phyloP scores from a whole-genome alignment of 2,797 vertebrate species.

The Argentina silus region DNA sequence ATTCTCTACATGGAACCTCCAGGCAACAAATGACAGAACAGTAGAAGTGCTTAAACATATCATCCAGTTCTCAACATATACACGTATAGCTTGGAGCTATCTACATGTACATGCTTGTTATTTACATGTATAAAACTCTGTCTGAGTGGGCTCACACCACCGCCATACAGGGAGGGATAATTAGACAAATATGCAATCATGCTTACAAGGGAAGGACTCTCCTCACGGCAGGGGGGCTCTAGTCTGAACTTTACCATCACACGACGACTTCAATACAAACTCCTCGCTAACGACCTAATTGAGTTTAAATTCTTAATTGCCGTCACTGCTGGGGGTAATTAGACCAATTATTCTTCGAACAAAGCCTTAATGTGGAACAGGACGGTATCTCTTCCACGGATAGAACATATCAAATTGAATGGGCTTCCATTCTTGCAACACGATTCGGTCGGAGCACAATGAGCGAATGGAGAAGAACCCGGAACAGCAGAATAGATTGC shows the following conservation, averaged over 20 bases:
- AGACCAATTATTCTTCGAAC: constrained; percentile 43
- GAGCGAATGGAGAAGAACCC: constrained; percentile 2
- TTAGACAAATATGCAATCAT: constrained; percentile 19
- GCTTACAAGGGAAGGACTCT: constrained; percentile 22
- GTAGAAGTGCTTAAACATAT: neutral
- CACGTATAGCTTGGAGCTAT: neutral
- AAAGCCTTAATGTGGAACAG: constrained; percentile 28
- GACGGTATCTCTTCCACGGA: constrained; percentile 6
- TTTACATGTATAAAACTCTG: neutral
- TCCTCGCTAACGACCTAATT: constrained; percentile 41
- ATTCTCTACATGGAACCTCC: neutral
- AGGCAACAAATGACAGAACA: constrained; percentile 4
- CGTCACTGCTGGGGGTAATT: constrained; percentile 43
- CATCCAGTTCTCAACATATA: neutral
- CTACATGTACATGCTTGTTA: neutral
- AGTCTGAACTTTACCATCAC: constrained; percentile 36
- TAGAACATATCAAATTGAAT: neutral
- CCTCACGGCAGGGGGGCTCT: constrained; percentile 23
- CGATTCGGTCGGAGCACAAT: neutral
- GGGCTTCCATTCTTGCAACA: neutral
- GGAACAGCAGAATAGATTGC: constrained; percentile 14
- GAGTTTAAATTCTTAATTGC: constrained; percentile 53
- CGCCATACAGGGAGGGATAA: constrained; percentile 11
- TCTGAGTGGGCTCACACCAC: neutral
- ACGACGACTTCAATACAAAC: constrained; percentile 26